Base-by-base conservation (phyloP, 2,888 invertebrate species). In the Allygus modestus region DNA sequence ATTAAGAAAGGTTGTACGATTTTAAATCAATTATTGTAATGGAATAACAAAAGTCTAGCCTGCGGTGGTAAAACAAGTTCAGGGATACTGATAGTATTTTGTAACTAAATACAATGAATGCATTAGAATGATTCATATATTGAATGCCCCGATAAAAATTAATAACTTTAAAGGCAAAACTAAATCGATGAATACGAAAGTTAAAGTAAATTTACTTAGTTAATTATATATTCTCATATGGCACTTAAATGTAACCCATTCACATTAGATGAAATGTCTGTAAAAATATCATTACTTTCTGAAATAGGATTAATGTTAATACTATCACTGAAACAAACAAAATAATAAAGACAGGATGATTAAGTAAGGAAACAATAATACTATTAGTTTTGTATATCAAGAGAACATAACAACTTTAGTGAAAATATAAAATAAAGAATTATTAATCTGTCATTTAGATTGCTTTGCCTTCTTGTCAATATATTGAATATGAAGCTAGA, bases 241-340 rank as follows among this genome's bases (percentile, higher is more conserved):
- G 4, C 37, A 37, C 5, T 4, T 7, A 7, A 37, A 37, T 37
- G 37, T 9, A 37, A 9, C 9, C 9, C 4, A 20, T 26, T 20
- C 65, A 65, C 65, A 65, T 11, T 17, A 31, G 7, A 31, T 31
- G 12, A 65, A 11, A 15, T 7, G 31, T 71, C 33, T 37, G 33
- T 4, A 71, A 41, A 65, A 4, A 5, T 31, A 31, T 71, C 31
- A 28, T 43, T 75, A 46, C 12, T 75, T 11, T 75, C 41, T 23
- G 71, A 75, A 75, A 75, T 28, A 26, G 28, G 28, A 71, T 71
- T 28, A 75, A 23, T 75, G 23, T 20, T 26, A 23, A 15, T 1
- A 37, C n/a, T 37, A n/a, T 71, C 41, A n/a, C 41, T 37, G 33
- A 71, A 71, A 71, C 71, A 71, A 71, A 71, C 20, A 41, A 71